Conservation (phyloP, 2,797 vertebrate genomes). For the Danio kyathit region DNA sequence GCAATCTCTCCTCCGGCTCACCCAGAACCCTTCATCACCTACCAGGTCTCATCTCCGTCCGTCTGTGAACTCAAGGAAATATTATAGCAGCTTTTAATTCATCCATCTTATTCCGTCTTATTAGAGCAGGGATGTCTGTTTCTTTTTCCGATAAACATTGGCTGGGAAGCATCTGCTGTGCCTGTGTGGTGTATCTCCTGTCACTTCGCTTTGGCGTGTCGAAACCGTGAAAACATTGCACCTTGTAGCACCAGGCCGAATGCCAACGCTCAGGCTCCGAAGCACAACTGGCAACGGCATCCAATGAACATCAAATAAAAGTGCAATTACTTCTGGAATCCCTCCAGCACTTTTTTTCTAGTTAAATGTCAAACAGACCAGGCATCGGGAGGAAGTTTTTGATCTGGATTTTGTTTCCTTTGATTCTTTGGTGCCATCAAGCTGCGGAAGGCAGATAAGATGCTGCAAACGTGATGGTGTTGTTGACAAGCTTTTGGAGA, state of each 20-base stretch:
- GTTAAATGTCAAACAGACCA: slow-evolving; percentile 36
- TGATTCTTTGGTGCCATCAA: slow-evolving; percentile 42
- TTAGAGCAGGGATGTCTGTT: slow-evolving; percentile 61
- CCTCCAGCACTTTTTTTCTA: slow-evolving; percentile 54
- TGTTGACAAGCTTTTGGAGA: slow-evolving; percentile 15
- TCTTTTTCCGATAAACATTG: slow-evolving; percentile 66
- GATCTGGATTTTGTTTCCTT: slow-evolving; percentile 36
- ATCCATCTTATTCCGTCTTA: slow-evolving; percentile 48
- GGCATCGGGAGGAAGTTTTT: slow-evolving; percentile 20
- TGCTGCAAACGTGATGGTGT: slow-evolving; percentile 17
- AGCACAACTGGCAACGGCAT: slow-evolving; percentile 53
- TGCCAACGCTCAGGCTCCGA: slow-evolving; percentile 52
- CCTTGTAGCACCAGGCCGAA: slow-evolving; percentile 45
- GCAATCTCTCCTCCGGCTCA: neutral
- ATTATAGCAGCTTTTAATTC: slow-evolving; percentile 69
- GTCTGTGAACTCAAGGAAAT: slow-evolving; percentile 1
- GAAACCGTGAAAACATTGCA: slow-evolving; percentile 53
- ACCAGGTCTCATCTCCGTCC: neutral
- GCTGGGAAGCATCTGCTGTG: slow-evolving; percentile 72
- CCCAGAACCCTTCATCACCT: neutral
- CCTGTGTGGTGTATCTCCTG: slow-evolving; percentile 68
- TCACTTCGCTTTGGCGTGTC: slow-evolving; percentile 62
- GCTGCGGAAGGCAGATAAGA: slow-evolving; percentile 40
- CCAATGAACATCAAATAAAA: slow-evolving; percentile 60
- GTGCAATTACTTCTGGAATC: slow-evolving; percentile 62